Evolutionary conservation across 2,113 vertebrate genomes (phyloP), one percentile per base, ranked within the genome.

Genomic region (Xiphophorus hellerii): DNA sequence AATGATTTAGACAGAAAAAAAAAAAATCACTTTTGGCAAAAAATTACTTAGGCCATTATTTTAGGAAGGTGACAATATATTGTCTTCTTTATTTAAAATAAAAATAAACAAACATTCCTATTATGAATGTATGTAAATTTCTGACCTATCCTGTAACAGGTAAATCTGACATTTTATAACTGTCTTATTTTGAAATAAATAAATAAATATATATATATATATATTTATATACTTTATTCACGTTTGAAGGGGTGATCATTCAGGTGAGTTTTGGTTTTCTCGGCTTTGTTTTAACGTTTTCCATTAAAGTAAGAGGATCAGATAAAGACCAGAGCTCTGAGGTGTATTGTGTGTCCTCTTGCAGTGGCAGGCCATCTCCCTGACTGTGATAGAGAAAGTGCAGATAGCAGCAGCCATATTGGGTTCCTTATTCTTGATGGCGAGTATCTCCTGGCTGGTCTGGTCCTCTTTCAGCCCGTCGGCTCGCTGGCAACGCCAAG

Each of bases 391-490:
- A 78, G 98, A 99, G 95, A 99, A 98, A 87, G 98, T 99, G 63
- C 98, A 99, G 94, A 98, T 99, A 64, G 98, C 97, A 71, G 98
- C 98, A 0, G 98, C 97, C 93, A 96, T 99, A 92, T 85, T 99
- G 94, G 98, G 98, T 80, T 98, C 97, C 66, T 94, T 99, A 81
- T 99, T 99, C 94, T 96, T 99, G 87, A 98, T 99, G 27, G 98
- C 98, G 92, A 99, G 98, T 85, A 98, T 99, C 92, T 99, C 98
- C 78, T 99, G 98, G 98, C 94, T 99, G 92, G 97, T 99, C 91
- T 99, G 98, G 98, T 99, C 98, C 0, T 99, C 97, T 68, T 96
- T 99, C 93, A 99, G 98, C 89, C 98, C 98, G 25, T 99, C 97
- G 0, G 98, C 98, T 71, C 98, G 97, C 81, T 99, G 98, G 98